Evolutionary conservation across 2,888 invertebrate genomes (phyloP).

Genomic region (Noctua fimbriata): DNA sequence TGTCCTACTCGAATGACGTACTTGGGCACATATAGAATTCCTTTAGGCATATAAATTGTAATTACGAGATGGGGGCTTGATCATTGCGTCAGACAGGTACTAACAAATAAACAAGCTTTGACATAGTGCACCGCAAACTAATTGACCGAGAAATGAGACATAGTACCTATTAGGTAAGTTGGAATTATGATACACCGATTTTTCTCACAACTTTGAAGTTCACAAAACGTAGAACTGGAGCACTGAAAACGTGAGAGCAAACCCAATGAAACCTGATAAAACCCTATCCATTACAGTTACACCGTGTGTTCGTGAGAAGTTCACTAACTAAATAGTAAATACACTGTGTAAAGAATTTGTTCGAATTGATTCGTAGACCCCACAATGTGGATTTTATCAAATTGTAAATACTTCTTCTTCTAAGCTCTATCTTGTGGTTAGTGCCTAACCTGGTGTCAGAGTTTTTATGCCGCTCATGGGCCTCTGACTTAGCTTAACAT

Average conservation of each 20-base stretch:
- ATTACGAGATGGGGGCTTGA: slow-evolving; percentile 36
- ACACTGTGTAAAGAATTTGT: too few relatives aligned
- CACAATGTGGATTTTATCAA: too few relatives aligned
- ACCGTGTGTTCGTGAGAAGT: too few relatives aligned
- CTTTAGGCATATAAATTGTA: not conserved
- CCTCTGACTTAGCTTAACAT: too few relatives aligned
- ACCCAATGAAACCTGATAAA: not conserved
- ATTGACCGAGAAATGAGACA: not conserved
- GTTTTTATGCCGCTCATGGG: too few relatives aligned
- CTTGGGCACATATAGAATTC: not conserved
- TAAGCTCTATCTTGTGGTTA: too few relatives aligned
- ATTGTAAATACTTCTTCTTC: too few relatives aligned
- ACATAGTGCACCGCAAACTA: slow-evolving; percentile 28
- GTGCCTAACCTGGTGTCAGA: too few relatives aligned
- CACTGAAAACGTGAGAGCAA: not conserved
- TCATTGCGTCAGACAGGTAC: slow-evolving; percentile 45
- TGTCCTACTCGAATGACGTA: slow-evolving; percentile 23
- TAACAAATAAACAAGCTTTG: slow-evolving; percentile 29
- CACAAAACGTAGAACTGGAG: not conserved
- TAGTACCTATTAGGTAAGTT: not conserved
- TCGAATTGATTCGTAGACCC: too few relatives aligned
- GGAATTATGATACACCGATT: slow-evolving; percentile 16
- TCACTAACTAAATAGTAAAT: too few relatives aligned
- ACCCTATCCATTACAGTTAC: too few relatives aligned
- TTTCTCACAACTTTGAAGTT: not conserved